These are phyloP conservation scores for Apoderus coryli DNA, from an alignment of 2,888 invertebrate species.

Conservation along the genomic window DNA sequence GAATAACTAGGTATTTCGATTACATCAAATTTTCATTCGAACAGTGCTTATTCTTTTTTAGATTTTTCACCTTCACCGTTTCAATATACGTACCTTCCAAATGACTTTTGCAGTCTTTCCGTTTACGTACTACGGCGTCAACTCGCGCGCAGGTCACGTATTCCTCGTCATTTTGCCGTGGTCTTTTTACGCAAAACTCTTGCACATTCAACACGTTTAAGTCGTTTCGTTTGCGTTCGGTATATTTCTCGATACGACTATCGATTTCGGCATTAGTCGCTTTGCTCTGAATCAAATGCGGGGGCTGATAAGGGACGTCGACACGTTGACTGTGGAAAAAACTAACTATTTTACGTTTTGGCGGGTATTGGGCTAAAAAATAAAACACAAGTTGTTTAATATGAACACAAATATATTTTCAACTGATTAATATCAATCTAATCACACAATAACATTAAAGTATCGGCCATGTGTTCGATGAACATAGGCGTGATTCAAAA, in stretches of 20 bases:
- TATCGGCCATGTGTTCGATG: too few relatives aligned
- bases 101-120: conserved; percentile 65
- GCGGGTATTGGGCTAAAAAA: conserved; percentile 17
- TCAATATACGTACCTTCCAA: conserved; percentile 46
- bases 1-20: too few relatives aligned
- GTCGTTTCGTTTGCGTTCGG: conserved; percentile 60
- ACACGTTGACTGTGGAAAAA: conserved; percentile 24
- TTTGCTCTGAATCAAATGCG: conserved; percentile 51
- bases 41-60: too few relatives aligned
- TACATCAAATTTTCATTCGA: too few relatives aligned
- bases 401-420: too few relatives aligned
- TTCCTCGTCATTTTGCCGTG: conserved; percentile 32
- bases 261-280: conserved; percentile 50
- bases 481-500: too few relatives aligned
- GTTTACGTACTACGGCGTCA: conserved; percentile 53
- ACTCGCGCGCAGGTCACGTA: conserved; percentile 60
- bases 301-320: conserved; percentile 26
- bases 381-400: too few relatives aligned
- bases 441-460: too few relatives aligned
- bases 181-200: conserved; percentile 57
- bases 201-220: conserved; percentile 56
- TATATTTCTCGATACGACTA: conserved; percentile 57
- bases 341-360: conserved; percentile 18
- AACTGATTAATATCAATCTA: too few relatives aligned
- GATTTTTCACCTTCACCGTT: too few relatives aligned